Evolutionary conservation across 2,888 invertebrate species (phyloP).

Genomic region (Drosophila flavopinicola): DNA sequence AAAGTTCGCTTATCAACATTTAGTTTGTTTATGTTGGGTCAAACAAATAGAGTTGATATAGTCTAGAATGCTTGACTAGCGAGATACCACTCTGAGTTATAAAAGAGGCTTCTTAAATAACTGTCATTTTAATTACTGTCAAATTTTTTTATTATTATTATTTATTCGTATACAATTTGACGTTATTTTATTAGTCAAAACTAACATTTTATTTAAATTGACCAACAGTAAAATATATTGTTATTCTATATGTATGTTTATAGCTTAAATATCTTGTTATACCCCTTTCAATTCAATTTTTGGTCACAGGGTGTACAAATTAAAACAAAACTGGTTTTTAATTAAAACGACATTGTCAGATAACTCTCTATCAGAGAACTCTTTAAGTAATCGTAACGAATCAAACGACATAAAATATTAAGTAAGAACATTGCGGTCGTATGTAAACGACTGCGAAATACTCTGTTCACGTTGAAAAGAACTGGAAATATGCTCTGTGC

Average conservation of each 20-base stretch:
- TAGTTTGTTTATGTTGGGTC: conserved; percentile 61
- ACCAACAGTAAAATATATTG: too few relatives aligned
- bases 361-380: conserved; percentile 53
- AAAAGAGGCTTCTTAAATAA: background rate
- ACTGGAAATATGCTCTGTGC: too few relatives aligned
- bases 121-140: too few relatives aligned
- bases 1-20: conserved; percentile 60
- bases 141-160: too few relatives aligned
- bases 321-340: conserved; percentile 65
- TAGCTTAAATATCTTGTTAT: too few relatives aligned
- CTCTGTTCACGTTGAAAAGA: background rate
- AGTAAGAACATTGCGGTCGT: conserved; percentile 5
- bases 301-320: conserved; percentile 4
- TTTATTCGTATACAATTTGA: too few relatives aligned
- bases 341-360: conserved; percentile 66
- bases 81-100: background rate
- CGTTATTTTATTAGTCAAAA: too few relatives aligned
- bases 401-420: conserved; percentile 47
- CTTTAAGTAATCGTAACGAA: conserved; percentile 72
- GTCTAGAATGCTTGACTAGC: background rate
- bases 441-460: background rate
- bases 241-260: too few relatives aligned
- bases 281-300: too few relatives aligned
- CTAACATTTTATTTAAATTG: too few relatives aligned
- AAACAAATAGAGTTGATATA: background rate